These are phyloP conservation scores for Pristiophorus japonicus DNA, from an alignment of 2,113 vertebrate genomes.

Conservation along the genomic window DNA sequence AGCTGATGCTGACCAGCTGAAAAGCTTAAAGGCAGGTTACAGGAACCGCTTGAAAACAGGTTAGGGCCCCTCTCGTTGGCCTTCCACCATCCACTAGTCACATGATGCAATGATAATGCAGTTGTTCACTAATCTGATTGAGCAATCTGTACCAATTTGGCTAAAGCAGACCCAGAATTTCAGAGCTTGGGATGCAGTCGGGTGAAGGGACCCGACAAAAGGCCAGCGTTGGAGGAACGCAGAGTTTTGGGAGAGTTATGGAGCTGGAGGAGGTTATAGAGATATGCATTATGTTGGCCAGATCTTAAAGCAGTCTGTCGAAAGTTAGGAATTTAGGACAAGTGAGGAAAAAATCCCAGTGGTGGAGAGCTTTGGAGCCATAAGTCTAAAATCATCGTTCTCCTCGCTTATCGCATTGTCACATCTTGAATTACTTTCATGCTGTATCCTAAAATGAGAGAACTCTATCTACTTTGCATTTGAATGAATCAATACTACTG, in stretches of 20 bases:
- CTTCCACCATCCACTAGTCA: neutral
- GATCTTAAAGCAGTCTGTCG: neutral
- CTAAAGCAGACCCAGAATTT: neutral
- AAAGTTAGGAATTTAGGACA: neutral
- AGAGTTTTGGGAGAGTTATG: neutral
- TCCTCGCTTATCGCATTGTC: neutral
- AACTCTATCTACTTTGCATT: neutral
- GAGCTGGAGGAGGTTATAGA: neutral
- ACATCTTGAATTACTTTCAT: neutral
- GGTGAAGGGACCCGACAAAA: neutral
- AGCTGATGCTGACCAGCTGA: neutral
- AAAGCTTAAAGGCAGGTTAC: neutral
- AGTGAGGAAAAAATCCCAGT: neutral
- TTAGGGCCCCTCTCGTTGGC: too few relatives aligned
- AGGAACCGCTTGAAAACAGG: neutral
- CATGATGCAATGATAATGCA: neutral
- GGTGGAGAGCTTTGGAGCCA: neutral
- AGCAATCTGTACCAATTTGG: neutral
- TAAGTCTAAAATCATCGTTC: neutral
- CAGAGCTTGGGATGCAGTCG: neutral
- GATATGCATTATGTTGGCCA: neutral
- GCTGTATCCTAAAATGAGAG: too few relatives aligned
- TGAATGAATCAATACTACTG: neutral
- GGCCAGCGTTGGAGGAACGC: neutral
- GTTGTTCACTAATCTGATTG: neutral